Evolutionary conservation across 1,140 invertebrate genomes (phyloP).

Genomic region (Cryptotermes secundus): DNA sequence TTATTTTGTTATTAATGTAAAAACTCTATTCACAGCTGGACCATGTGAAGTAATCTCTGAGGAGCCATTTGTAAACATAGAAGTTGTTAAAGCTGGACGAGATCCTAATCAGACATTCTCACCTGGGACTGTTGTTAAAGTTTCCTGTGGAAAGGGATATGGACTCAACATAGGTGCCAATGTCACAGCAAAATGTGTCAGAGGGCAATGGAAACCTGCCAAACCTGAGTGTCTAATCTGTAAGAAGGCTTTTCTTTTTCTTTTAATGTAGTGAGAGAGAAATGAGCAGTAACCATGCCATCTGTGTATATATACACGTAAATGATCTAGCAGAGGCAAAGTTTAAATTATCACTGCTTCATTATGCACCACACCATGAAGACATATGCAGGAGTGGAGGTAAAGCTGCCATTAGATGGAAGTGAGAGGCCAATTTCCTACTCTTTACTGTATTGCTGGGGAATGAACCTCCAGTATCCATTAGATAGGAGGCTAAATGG

Average conservation of each 20-base stretch:
- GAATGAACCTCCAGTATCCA: too few species aligned
- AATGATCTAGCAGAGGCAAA: too few species aligned
- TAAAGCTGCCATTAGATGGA: too few species aligned
- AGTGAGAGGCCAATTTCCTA: too few species aligned
- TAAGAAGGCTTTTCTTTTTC: conserved; percentile 49
- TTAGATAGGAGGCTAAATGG: too few species aligned
- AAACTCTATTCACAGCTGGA: conserved; percentile 38
- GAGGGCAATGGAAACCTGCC: conserved; percentile 77
- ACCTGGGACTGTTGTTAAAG: conserved; percentile 64
- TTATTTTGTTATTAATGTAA: too few species aligned
- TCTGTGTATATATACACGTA: too few species aligned
- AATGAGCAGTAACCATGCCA: too few species aligned
- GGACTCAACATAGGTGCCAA: conserved; percentile 70
- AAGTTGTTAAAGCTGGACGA: conserved; percentile 57
- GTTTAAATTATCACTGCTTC: too few species aligned
- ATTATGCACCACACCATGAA: too few species aligned
- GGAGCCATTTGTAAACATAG: conserved; percentile 64
- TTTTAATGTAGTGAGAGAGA: background rate
- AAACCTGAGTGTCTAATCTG: conserved; percentile 73
- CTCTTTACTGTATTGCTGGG: too few species aligned
- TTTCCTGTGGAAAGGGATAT: conserved; percentile 74
- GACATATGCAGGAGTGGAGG: too few species aligned
- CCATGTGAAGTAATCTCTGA: conserved; percentile 59
- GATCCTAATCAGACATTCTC: conserved; percentile 48
- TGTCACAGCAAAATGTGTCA: conserved; percentile 71